phyloP scores from a whole-genome alignment of 1,140 invertebrate genomes.

The Drosophila melanica region DNA sequence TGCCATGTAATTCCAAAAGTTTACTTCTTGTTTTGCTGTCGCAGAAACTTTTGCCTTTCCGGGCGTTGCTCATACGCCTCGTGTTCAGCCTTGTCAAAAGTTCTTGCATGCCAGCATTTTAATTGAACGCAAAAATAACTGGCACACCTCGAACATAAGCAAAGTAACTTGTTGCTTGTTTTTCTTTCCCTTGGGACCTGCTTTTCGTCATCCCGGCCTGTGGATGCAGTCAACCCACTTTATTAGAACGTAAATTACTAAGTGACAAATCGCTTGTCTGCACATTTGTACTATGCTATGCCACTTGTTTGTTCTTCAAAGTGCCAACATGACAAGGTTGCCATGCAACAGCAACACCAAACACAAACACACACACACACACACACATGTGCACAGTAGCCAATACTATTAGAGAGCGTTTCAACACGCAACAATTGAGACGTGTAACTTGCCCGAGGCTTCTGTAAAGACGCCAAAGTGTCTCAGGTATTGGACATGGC shows the following conservation, averaged over 20 bases:
- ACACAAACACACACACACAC: background rate
- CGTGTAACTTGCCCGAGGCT: constrained; percentile 11
- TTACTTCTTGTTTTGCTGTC: constrained; percentile 17
- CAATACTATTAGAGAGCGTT: constrained; percentile 6
- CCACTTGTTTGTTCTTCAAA: constrained; percentile 69
- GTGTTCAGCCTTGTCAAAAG: constrained; percentile 53
- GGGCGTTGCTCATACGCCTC: constrained; percentile 32
- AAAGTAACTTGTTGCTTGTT: constrained; percentile 15
- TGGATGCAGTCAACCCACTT: constrained; percentile 47
- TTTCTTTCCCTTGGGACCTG: background rate
- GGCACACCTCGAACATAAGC: constrained; percentile 38
- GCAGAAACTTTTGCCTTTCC: constrained; percentile 29
- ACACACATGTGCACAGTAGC: constrained; percentile 2
- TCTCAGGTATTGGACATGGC: background rate
- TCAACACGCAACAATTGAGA: constrained; percentile 50
- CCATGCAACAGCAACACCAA: constrained; percentile 12
- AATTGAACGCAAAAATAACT: constrained; percentile 56
- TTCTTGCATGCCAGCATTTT: constrained; percentile 59
- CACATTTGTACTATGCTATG: constrained; percentile 59
- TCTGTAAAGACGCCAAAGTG: constrained; percentile 2
- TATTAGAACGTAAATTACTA: constrained; percentile 54
- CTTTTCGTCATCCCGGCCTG: background rate
- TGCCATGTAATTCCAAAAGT: constrained; percentile 38
- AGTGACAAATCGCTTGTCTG: constrained; percentile 74
- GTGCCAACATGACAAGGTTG: constrained; percentile 57